phyloP scores from a whole-genome alignment of 2,113 vertebrate genomes.

The Nanorana parkeri region DNA sequence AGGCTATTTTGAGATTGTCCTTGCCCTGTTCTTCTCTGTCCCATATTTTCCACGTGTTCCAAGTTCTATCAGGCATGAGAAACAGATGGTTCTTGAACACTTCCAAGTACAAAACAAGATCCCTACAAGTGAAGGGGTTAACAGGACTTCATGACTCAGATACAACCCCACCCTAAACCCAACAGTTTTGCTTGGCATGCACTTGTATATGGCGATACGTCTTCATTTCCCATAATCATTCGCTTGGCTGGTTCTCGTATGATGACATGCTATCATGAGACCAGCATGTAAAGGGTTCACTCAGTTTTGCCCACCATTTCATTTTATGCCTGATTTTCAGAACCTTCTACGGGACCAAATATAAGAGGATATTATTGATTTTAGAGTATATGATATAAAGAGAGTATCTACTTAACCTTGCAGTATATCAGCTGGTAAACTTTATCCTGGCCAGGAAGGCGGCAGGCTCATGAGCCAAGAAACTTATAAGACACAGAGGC shows the following conservation, averaged over 20 bases:
- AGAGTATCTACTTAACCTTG: constrained; percentile 18
- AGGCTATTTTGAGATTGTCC: constrained; percentile 27
- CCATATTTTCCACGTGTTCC: constrained; percentile 25
- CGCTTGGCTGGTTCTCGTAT: not conserved
- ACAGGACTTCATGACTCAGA: not conserved
- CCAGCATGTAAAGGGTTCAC: not conserved
- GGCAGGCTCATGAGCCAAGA: not conserved
- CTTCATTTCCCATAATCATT: constrained; percentile 10
- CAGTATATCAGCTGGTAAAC: constrained; percentile 9
- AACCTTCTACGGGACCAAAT: constrained; percentile 40
- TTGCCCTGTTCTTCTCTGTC: constrained; percentile 26
- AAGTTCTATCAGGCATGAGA: constrained; percentile 26
- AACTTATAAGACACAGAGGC: constrained; percentile 5
- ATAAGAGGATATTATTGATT: not conserved
- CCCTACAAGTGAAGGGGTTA: constrained; percentile 18
- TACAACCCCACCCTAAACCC: constrained; percentile 1
- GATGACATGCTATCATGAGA: not conserved
- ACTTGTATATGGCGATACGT: constrained; percentile 15
- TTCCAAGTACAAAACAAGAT: not conserved
- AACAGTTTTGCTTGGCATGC: constrained; percentile 33
- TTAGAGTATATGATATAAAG: constrained; percentile 22
- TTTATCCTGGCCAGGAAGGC: not conserved
- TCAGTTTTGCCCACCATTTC: constrained; percentile 1
- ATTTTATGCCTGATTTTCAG: not conserved
- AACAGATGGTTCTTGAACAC: constrained; percentile 30